Base-by-base conservation (phyloP, 2,797 vertebrate species). In the Pampus argenteus region DNA sequence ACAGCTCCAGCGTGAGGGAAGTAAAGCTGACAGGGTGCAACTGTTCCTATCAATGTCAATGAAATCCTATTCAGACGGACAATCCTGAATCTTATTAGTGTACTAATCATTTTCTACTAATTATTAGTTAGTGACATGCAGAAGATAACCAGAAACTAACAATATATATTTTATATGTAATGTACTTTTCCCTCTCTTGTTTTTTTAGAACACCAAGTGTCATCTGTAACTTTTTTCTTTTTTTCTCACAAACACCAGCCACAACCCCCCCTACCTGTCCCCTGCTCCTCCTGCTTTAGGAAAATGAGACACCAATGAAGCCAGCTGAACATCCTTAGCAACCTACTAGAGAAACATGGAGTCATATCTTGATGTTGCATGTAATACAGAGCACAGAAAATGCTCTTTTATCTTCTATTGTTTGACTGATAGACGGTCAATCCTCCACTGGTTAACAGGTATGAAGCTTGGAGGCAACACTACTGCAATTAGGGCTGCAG, bases 41-140 rank as follows among this genome's bases (percentile, higher is more conserved):
- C 64, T 66, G 55, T 42, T 78, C 57, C 65, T 25, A 57, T 73
- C 49, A 25, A 28, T 59, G 70, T 83, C 78, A 63, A 20, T 73
- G 31, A 81, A 71, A 72, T 40, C 49, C 25, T 9, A 31, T 49
- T 61, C 22, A 66, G 54, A 67, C 22, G n/a, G n/a, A n/a, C n/a
- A n/a, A n/a, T n/a, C n/a, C n/a, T n/a, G n/a, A n/a, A n/a, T 62
- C 45, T 57, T 36, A 51, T 44, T 20, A 56, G 56, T 2, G 9
- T 50, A 40, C 31, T 14, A 49, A 55, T 10, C 20, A 20, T 17
- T 31, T 44, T 36, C 34, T 2, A 36, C 11, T 36, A 36, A 4
- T 36, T 36, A 6, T 8, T 36, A 36, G 34, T 8, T 36, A 36
- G 34, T 6, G 34, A 36, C 34, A 36, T 36, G 8, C 44, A 62